phyloP scores from a whole-genome alignment of 2,113 vertebrate genomes.

The Dolichallabes microphthalmus region DNA sequence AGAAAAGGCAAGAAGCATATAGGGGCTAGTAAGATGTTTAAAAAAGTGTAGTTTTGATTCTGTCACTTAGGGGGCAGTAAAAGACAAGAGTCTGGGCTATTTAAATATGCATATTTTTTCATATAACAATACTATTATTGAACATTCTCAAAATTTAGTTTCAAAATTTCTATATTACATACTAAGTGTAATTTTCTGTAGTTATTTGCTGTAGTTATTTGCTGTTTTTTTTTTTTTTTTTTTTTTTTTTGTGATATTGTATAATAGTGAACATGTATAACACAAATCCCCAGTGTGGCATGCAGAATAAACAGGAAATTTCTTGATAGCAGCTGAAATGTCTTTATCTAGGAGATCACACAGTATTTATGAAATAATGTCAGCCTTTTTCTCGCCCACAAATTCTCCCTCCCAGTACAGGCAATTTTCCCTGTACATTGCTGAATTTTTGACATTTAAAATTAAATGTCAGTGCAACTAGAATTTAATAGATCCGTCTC shows the following conservation, averaged over 20 bases:
- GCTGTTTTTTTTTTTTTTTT: too few species aligned
- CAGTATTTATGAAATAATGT: conserved; percentile 48
- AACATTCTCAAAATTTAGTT: not conserved
- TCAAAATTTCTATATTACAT: not conserved
- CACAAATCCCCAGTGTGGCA: not conserved
- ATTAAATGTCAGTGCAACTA: conserved; percentile 50
- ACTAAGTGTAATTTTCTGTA: not conserved
- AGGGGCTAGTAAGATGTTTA: not conserved
- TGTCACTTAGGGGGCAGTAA: conserved; percentile 74
- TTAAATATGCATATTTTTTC: conserved; percentile 9
- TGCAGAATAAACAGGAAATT: conserved; percentile 9
- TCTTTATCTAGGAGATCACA: conserved; percentile 46
- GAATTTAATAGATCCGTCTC: conserved; percentile 46
- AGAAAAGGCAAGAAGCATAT: not conserved
- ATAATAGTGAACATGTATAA: conserved; percentile 3
- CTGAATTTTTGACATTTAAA: conserved; percentile 59
- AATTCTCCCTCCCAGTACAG: not conserved
- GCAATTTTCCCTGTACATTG: conserved; percentile 7
- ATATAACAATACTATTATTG: not conserved
- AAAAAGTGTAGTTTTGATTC: conserved; percentile 20
- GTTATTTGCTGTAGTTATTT: not conserved
- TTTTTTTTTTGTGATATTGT: conserved; percentile 9
- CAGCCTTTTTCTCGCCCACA: conserved; percentile 13
- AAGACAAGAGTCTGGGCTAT: conserved; percentile 53
- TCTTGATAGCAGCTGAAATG: conserved; percentile 35